Percentiles rank a stretch among this genome's conserved stretches.
Evolutionary conservation across 2,797 vertebrate genomes (phyloP).

Genomic region (Knipowitschia caucasica): DNA sequence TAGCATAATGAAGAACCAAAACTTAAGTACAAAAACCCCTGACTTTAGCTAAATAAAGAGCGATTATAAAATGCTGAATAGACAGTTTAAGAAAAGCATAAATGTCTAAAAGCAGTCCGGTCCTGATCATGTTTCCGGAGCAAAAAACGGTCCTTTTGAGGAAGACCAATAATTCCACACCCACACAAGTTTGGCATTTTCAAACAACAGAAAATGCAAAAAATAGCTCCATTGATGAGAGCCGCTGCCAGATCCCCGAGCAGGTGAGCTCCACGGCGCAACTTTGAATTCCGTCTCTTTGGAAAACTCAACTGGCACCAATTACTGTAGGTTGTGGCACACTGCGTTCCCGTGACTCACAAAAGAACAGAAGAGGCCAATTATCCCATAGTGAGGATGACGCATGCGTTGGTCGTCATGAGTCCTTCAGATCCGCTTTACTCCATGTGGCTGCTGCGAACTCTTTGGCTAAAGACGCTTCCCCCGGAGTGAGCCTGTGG

Average conservation of each 20-base stretch:
- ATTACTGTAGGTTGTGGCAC: not conserved
- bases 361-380: constrained; percentile 11
- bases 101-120: too few species aligned
- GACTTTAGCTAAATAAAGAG: too few species aligned
- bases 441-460: not conserved
- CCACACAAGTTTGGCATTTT: too few species aligned
- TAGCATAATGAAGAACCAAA: too few species aligned
- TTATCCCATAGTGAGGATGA: constrained; percentile 24
- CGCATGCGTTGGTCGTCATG: constrained; percentile 23
- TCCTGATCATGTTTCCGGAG: too few species aligned
- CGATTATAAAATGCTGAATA: too few species aligned
- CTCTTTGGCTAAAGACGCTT: not conserved
- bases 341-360: not conserved
- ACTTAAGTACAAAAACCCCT: too few species aligned
- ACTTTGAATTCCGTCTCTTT: not conserved
- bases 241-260: not conserved
- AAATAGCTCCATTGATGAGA: too few species aligned
- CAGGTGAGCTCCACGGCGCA: not conserved
- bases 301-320: not conserved
- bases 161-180: too few species aligned
- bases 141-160: too few species aligned
- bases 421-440: constrained; percentile 29
- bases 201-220: too few species aligned
- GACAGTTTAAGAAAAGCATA: too few species aligned
- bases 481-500: not conserved